Evolutionary conservation across 2,113 vertebrate species (phyloP), one percentile per base, ranked within the genome.

Genomic region (Perccottus glenii): DNA sequence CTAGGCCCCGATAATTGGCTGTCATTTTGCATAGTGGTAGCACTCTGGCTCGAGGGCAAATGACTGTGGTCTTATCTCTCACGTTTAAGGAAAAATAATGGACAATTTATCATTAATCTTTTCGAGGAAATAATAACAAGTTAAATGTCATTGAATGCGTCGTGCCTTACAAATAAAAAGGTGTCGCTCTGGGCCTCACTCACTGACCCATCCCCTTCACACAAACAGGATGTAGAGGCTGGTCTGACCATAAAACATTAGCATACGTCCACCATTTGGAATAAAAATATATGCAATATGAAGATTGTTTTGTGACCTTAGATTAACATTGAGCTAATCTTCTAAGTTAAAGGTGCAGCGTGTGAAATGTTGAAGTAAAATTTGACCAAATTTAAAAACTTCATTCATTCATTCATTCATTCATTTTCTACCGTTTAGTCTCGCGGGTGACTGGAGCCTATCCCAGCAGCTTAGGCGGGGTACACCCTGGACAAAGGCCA

Each of bases 61-160:
- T 92, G 91, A 92, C 90, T 90, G 83, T 71, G 56, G 63, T 76
- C 83, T 98, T 97, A 99, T 98, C 96, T 83, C 90, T 93, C 84
- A 85, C 93, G 94, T 93, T 92, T 94, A 90, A 89, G 91, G 82
- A 87, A 89, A 93, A 93, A 93, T 94, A 92, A 94, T 91, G 89
- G 93, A 90, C 88, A 52, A 89, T 95, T 97, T 98, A 99, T 99
- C 96, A 67, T 92, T 91, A 91, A 97, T 98, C 95, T 95, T 87
- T 77, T 80, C 79, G 47, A 58, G 81, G 86, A 92, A 92, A 93
- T 92, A 92, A 93, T 91, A 93, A 93, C 90, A 91, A 92, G 91
- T 93, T 93, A 92, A 94, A 93, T 93, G 92, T 93, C 90, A 90
- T 88, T 89, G 72, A 68, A 83, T 16, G 67, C 75, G 86, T 91